These are phyloP conservation scores for Anthopleura sola DNA, from an alignment of 64 coral and sea anemone species.

Conservation along the genomic window DNA sequence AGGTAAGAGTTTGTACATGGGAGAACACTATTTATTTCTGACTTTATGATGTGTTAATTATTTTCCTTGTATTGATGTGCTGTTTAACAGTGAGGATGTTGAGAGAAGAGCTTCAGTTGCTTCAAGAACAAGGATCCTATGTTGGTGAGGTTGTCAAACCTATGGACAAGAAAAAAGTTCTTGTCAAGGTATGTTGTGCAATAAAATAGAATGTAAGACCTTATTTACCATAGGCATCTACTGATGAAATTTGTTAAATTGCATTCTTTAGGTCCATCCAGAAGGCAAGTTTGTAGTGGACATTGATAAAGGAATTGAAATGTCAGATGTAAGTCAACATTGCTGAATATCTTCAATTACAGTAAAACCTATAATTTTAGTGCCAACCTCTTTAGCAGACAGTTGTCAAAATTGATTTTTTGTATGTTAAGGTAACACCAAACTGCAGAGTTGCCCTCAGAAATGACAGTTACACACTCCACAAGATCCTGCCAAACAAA, in stretches of 20 bases:
- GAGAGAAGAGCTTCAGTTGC: constrained; percentile 88
- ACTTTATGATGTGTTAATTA: not conserved
- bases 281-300: constrained; percentile 99
- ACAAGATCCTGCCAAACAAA: constrained; percentile 99
- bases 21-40: not conserved
- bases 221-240: not conserved
- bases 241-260: not conserved
- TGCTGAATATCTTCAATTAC: not conserved
- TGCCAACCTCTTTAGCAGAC: no score
- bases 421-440: constrained; percentile 60
- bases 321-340: constrained; percentile 66
- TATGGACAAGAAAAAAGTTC: constrained; percentile 99
- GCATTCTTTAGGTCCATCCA: constrained; percentile 73
- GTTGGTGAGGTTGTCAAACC: constrained; percentile 98
- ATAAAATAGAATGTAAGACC: not conserved
- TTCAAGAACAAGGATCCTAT: constrained; percentile 99
- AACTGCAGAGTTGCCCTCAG: constrained; percentile 95
- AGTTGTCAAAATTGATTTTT: not conserved
- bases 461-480: constrained; percentile 98
- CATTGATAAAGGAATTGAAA: constrained; percentile 97
- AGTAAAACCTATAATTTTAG: not conserved
- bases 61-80: not conserved
- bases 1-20: constrained; percentile 38
- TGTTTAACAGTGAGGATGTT: constrained; percentile 83
- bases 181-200: constrained; percentile 74